Percentiles rank a stretch among this genome's conserved stretches.
Conservation (phyloP, 2,888 invertebrate species). For the Thereva nobilitata region DNA sequence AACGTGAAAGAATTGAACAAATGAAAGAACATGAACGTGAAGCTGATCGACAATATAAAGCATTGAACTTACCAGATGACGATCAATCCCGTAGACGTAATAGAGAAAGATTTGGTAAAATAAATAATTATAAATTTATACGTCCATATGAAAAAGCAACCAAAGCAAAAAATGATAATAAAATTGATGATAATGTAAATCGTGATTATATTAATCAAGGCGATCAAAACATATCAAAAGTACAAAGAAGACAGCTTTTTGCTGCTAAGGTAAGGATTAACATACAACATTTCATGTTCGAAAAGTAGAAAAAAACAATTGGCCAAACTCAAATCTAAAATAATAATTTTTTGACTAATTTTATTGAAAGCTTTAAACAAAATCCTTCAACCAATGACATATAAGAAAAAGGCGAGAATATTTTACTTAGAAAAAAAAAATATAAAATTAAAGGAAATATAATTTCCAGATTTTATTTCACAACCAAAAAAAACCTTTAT, state of each 20-base stretch:
- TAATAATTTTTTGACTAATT: too few species aligned
- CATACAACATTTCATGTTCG: constrained; percentile 3
- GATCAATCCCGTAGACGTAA: constrained; percentile 6
- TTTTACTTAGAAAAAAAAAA: neutral
- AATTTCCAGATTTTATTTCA: too few species aligned
- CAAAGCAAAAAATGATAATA: constrained; percentile 19
- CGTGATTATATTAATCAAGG: constrained; percentile 8
- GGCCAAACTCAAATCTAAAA: too few species aligned
- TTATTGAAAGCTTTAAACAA: too few species aligned
- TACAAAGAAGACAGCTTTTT: constrained; percentile 54
- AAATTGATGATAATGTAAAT: constrained; percentile 11
- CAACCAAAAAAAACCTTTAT: too few species aligned
- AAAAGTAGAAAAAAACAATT: too few species aligned
- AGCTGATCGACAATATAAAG: constrained; percentile 67
- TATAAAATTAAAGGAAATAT: neutral
- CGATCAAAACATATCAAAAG: constrained; percentile 50
- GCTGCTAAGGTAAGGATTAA: constrained; percentile 45
- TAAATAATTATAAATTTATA: constrained; percentile 26
- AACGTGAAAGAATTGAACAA: constrained; percentile 90
- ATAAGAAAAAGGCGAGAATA: too few species aligned
- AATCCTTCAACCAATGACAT: too few species aligned
- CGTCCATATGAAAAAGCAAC: constrained; percentile 27
- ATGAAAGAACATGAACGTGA: constrained; percentile 94
- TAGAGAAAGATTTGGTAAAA: constrained; percentile 36
- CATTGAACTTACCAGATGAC: constrained; percentile 29